Evolutionary conservation across 2,113 vertebrate species (phyloP).

Genomic region (Poeciliopsis prolifica): DNA sequence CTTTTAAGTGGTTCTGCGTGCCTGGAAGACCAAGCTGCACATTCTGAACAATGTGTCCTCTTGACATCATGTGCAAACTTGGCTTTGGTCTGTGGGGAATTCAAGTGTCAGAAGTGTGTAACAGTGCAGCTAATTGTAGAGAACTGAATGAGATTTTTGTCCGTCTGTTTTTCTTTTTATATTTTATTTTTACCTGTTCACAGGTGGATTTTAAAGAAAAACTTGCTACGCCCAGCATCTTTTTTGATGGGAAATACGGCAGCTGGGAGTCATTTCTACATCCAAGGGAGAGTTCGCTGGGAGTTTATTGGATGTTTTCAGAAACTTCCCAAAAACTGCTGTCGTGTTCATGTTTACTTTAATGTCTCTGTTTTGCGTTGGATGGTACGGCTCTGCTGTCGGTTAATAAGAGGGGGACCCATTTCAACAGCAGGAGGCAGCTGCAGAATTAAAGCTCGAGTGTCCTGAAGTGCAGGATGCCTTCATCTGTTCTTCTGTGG

Average conservation of each 20-base stretch:
- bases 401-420: neutral
- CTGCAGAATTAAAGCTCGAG: neutral
- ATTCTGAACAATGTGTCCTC: slow-evolving; percentile 26
- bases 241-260: slow-evolving; percentile 23
- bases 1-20: slow-evolving; percentile 32
- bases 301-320: slow-evolving; percentile 42
- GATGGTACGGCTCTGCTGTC: neutral
- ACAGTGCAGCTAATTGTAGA: slow-evolving; percentile 32
- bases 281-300: slow-evolving; percentile 31
- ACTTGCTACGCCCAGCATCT: slow-evolving; percentile 19
- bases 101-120: neutral
- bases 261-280: slow-evolving; percentile 32
- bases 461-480: slow-evolving; percentile 5
- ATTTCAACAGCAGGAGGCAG: slow-evolving; percentile 17
- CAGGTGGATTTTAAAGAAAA: slow-evolving; percentile 46
- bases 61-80: slow-evolving; percentile 26
- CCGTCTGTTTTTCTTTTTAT: neutral
- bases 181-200: slow-evolving; percentile 9
- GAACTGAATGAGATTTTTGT: slow-evolving; percentile 47
- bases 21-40: slow-evolving; percentile 15
- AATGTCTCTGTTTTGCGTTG: slow-evolving; percentile 22
- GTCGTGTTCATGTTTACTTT: slow-evolving; percentile 18
- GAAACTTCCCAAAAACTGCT: slow-evolving; percentile 30
- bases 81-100: slow-evolving; percentile 15
- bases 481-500: slow-evolving; percentile 5